Evolutionary conservation across 2,113 vertebrate species (phyloP).

Genomic region (Notothenia coriiceps): DNA sequence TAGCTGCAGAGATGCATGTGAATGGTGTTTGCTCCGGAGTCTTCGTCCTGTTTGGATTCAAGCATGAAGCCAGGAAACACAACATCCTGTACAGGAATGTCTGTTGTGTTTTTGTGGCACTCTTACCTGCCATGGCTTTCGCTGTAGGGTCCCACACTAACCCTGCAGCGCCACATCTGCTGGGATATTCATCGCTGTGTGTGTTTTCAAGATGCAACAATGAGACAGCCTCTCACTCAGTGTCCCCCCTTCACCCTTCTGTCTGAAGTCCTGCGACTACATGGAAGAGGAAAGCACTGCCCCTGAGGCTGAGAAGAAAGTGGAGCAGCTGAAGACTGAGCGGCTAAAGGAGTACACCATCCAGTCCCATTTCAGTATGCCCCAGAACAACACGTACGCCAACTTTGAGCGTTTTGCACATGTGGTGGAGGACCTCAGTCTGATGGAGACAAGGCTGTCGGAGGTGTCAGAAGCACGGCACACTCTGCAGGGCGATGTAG

Average conservation of each 20-base stretch:
- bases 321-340: constrained; percentile 89
- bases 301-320: constrained; percentile 77
- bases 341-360: constrained; percentile 91
- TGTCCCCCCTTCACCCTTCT: constrained; percentile 86
- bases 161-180: constrained; percentile 42
- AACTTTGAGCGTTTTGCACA: constrained; percentile 90
- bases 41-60: constrained; percentile 61
- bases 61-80: constrained; percentile 65
- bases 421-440: constrained; percentile 85
- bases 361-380: constrained; percentile 90
- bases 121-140: constrained; percentile 59
- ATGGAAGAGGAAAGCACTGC: constrained; percentile 81
- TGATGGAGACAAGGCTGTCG: constrained; percentile 74
- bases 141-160: constrained; percentile 74
- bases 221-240: constrained; percentile 68
- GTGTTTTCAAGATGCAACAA: constrained; percentile 62
- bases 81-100: constrained; percentile 67
- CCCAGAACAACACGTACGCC: constrained; percentile 90
- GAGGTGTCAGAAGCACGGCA: constrained; percentile 76
- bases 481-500: constrained; percentile 88
- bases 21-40: constrained; percentile 57
- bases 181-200: constrained; percentile 44
- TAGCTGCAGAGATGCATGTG: constrained; percentile 56
- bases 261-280: constrained; percentile 84
- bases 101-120: constrained; percentile 60